phyloP scores from a whole-genome alignment of 2,888 invertebrate genomes.

The Leptopilina drosophilae region DNA sequence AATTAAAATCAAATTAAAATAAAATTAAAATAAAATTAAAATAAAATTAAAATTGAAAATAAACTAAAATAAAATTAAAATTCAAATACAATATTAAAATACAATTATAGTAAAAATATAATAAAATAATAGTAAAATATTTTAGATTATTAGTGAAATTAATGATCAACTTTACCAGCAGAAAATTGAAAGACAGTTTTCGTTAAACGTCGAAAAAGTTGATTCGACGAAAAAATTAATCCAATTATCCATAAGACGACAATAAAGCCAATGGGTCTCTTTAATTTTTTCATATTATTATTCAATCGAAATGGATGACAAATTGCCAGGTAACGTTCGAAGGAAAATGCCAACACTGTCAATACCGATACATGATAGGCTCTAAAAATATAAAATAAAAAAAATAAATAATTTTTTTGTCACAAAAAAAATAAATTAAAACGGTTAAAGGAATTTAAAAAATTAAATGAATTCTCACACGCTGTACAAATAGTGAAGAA shows the following conservation, averaged over 20 bases:
- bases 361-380: neutral
- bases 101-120: too few species aligned
- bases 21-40: too few species aligned
- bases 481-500: neutral
- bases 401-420: too few species aligned
- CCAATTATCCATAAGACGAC: neutral
- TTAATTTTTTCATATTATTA: neutral
- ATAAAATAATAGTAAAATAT: too few species aligned
- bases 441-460: neutral
- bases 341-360: slow-evolving; percentile 14
- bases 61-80: neutral
- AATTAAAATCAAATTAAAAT: too few species aligned
- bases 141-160: too few species aligned
- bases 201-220: neutral
- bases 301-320: slow-evolving; percentile 1
- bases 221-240: neutral
- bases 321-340: slow-evolving; percentile 1
- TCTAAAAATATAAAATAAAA: neutral
- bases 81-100: too few species aligned
- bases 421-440: too few species aligned
- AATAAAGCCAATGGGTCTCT: neutral
- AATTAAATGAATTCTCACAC: neutral
- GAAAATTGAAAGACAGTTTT: neutral
- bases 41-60: too few species aligned
- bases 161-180: neutral